Base-by-base conservation (phyloP, 2,797 vertebrate genomes). In the Poeciliopsis turneri region DNA sequence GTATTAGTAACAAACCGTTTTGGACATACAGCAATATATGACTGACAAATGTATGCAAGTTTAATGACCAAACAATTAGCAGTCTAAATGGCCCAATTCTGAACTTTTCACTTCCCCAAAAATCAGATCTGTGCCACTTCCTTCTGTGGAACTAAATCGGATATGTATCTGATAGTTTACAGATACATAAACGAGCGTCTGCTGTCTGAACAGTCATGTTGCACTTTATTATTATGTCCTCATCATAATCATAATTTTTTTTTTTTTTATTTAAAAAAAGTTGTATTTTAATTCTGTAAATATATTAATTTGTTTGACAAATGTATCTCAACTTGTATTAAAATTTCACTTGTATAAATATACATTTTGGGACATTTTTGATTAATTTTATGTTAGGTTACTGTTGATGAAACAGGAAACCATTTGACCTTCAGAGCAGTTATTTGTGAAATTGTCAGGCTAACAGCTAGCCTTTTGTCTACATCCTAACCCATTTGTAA, bases 401-500 rank as follows among this genome's bases (percentile, higher is more conserved):
- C 53, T n/a, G 25, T 55, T 55, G 1, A 55, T 55, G 30, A 61
- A 18, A 33, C 2, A 2, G 33, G 33, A 13, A 68, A 41, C 9
- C 36, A 25, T 25, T 68, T 23, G 20, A 41, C 11, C 16, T 41
- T 25, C 64, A 68, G 18, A 15, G 5, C 2, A 61, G 59, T 18
- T 61, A 23, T 10, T 66, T 66, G 33, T 66, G 61, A 39, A 66
- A 66, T 39, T 66, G 30, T 68, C 36, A 68, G 36, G 64, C 23
- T 68, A 39, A 45, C 23, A 7, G 12, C 11, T n/a, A 45, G 23
- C n/a, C 7, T 4, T 45, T n/a, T 15, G 20, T 69, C 25, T 41
- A 43, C 12, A 43, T 43, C 4, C 46, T 25, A 49, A 49, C 11
- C 1, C 49, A 23, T 23, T 84, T 82, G 80, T 85, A 66, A 85